Base-by-base conservation (phyloP, 2,797 vertebrate species). In the Amphiprion clarkii region DNA sequence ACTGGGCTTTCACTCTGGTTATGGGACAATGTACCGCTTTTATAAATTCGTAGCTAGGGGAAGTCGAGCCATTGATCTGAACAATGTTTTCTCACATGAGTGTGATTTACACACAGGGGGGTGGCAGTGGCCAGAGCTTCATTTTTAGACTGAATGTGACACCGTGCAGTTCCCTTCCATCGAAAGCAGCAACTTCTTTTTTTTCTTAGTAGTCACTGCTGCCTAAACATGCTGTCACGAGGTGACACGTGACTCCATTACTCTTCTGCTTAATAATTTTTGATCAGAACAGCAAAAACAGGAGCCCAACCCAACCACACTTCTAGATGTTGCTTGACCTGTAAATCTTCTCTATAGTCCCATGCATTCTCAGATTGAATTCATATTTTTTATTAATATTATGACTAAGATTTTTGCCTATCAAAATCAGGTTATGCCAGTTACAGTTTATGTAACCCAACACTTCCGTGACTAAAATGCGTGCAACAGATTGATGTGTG, bases 141-240 rank as follows among this genome's bases (percentile, higher is more conserved):
- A 74, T 70, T 79, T 88, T 89, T 82, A 80, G 56, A 68, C 44
- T 65, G 58, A 88, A 76, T 56, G 44, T 64, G 76, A 91, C 64
- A 81, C 66, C 57, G 12, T 39, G 9, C 36, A 68, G 75, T 87
- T 93, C 81, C 80, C 40, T 81, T 90, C 71, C 74, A 87, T 75
- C 13, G 66, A 89, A 89, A 90, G 76, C 54, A 79, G 10, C 48
- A 56, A 82, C 91, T 89, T 90, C 81, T 84, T 85, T 83, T 23
- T 87, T 89, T 83, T 81, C 36, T 67, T 10, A 16, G 31, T 33
- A 64, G 63, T 55, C 33, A 36, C 44, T 66, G n/a, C 23, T 33
- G 46, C 46, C 44, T 27, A 55, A 74, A 67, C 73, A 39, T 53
- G 65, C 27, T 70, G 74, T 91, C 85, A 91, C 71, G 51, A 75